phyloP scores from a whole-genome alignment of 2,888 invertebrate genomes.

The Cantharis lateralis region DNA sequence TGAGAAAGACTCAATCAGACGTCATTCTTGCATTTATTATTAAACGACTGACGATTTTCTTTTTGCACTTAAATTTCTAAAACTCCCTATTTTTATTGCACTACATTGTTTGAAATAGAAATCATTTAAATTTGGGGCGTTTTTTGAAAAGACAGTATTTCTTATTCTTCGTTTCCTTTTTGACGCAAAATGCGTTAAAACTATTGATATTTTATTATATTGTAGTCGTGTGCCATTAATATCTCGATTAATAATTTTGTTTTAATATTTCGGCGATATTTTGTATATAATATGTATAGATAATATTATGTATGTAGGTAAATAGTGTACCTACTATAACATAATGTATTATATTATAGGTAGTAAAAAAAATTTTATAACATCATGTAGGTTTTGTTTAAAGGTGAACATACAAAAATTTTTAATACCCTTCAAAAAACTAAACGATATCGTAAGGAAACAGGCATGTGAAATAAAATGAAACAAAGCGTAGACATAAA shows the following conservation, averaged over 20 bases:
- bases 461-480: background rate
- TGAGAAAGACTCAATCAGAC: constrained; percentile 45
- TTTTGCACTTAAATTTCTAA: constrained; percentile 40
- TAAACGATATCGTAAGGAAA: background rate
- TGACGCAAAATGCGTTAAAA: background rate
- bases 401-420: background rate
- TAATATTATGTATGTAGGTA: too few relatives aligned
- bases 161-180: constrained; percentile 34
- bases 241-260: background rate
- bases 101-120: constrained; percentile 45
- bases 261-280: background rate
- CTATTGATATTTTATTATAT: background rate
- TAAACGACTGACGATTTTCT: constrained; percentile 31
- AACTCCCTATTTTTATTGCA: constrained; percentile 44
- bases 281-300: too few relatives aligned
- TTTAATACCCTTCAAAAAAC: background rate
- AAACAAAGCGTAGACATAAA: background rate
- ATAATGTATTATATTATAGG: too few relatives aligned
- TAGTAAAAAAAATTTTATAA: too few relatives aligned
- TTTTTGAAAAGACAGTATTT: constrained; percentile 39
- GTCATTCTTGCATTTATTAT: constrained; percentile 32
- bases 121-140: constrained; percentile 50
- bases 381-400: background rate
- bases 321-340: too few relatives aligned
- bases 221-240: background rate